A percentile compares a stretch with the other conserved stretches of the same genome.
These are phyloP conservation scores for Protomyctophum bolini DNA, from an alignment of 2,113 vertebrate genomes.

Conservation along the genomic window DNA sequence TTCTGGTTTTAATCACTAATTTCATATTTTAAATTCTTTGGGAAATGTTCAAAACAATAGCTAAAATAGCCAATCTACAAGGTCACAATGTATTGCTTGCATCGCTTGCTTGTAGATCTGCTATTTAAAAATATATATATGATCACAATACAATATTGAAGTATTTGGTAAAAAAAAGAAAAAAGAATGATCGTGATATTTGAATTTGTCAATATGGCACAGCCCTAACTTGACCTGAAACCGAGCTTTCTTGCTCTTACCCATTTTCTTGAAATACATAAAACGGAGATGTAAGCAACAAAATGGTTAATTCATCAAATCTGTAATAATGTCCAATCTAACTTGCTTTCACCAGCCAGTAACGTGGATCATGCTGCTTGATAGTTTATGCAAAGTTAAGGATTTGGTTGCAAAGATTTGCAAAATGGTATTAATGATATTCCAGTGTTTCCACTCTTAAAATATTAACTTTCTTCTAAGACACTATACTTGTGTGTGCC, in stretches of 20 bases:
- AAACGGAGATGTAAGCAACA: slow-evolving; percentile 30
- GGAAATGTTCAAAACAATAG: no score
- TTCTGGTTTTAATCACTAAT: no score
- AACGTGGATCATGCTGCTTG: slow-evolving; percentile 58
- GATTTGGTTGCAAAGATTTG: slow-evolving; percentile 26
- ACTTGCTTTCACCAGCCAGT: slow-evolving; percentile 55
- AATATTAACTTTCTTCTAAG: slow-evolving; percentile 24
- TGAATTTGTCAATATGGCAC: no score
- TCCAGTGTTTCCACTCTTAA: slow-evolving; percentile 54
- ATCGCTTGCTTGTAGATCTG: no score
- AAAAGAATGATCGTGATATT: no score
- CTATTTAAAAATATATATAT: no score
- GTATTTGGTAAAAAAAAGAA: no score
- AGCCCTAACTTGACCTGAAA: slow-evolving; percentile 4
- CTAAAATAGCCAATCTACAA: no score
- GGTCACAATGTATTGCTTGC: no score
- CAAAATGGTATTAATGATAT: slow-evolving; percentile 50
- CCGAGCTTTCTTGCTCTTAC: slow-evolving; percentile 5
- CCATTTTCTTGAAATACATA: slow-evolving; percentile 25
- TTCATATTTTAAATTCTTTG: no score
- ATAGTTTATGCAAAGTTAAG: slow-evolving; percentile 63
- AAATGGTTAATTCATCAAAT: slow-evolving; percentile 38
- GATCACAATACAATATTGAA: no score
- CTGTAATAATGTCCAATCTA: slow-evolving; percentile 21
- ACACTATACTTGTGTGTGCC: slow-evolving; percentile 54